Evolutionary conservation across 1,140 invertebrate species (phyloP).

Genomic region (Cotesia vestalis): DNA sequence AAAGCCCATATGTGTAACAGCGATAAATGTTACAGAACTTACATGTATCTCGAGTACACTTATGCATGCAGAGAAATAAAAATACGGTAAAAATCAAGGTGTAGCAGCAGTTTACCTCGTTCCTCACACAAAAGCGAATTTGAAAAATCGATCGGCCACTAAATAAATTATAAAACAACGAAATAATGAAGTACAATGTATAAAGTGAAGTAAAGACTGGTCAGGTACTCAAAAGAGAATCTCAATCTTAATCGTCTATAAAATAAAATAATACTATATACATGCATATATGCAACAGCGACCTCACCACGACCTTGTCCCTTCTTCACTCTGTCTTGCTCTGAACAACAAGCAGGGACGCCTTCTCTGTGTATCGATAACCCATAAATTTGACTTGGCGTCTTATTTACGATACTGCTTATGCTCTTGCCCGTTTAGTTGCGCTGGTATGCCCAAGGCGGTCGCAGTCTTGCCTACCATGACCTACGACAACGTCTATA

Average conservation of each 20-base stretch:
- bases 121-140: neutral
- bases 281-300: neutral
- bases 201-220: too few species aligned
- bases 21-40: neutral
- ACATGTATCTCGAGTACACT: neutral
- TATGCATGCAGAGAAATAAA: neutral
- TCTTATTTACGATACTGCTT: conserved; percentile 24
- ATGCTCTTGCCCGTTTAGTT: conserved; percentile 10
- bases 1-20: conserved; percentile 4
- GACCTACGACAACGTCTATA: conserved; percentile 28
- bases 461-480: conserved; percentile 12
- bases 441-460: conserved; percentile 22
- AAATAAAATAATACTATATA: neutral
- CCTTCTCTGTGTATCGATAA: conserved; percentile 19
- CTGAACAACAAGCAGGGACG: neutral
- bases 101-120: conserved; percentile 24
- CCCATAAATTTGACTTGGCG: conserved; percentile 26
- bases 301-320: conserved; percentile 16
- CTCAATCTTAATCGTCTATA: neutral
- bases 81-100: neutral
- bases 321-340: conserved; percentile 1
- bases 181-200: too few species aligned
- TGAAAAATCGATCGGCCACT: neutral
- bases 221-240: neutral
- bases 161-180: neutral